phyloP scores from a whole-genome alignment of 2,888 invertebrate species.

The Timema cristinae region DNA sequence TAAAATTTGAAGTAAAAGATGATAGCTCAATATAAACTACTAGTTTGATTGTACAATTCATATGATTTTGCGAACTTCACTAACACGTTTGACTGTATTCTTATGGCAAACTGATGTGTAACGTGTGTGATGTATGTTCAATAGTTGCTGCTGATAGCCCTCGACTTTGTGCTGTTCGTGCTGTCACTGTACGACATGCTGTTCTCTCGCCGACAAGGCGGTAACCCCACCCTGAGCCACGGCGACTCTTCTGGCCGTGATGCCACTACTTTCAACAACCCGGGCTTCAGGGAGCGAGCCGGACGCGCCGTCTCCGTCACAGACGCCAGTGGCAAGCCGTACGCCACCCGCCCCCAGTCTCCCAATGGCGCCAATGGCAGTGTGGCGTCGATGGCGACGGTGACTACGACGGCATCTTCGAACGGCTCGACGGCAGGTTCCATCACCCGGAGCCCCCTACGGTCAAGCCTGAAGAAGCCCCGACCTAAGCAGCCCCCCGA shows the following conservation, averaged over 20 bases:
- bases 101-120: no score
- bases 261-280: slow-evolving; percentile 78
- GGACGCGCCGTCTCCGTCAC: slow-evolving; percentile 68
- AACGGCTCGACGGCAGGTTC: slow-evolving; percentile 46
- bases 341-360: slow-evolving; percentile 52
- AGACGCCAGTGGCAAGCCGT: slow-evolving; percentile 81
- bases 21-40: no score
- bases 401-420: slow-evolving; percentile 47
- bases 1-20: no score
- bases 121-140: slow-evolving; percentile 37
- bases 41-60: no score
- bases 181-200: slow-evolving; percentile 77
- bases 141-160: slow-evolving; percentile 72
- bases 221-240: slow-evolving; percentile 67
- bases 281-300: slow-evolving; percentile 71
- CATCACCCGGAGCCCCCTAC: slow-evolving; percentile 59
- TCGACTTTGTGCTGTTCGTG: slow-evolving; percentile 71
- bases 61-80: no score
- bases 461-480: slow-evolving; percentile 82
- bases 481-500: slow-evolving; percentile 53
- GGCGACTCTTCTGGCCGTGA: slow-evolving; percentile 46
- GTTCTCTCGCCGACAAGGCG: slow-evolving; percentile 68
- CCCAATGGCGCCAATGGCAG: slow-evolving; percentile 50
- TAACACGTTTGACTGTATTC: no score
- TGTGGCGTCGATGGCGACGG: slow-evolving; percentile 29